These are phyloP conservation scores for Allacma fusca DNA, from an alignment of 2,888 invertebrate genomes.

Conservation along the genomic window DNA sequence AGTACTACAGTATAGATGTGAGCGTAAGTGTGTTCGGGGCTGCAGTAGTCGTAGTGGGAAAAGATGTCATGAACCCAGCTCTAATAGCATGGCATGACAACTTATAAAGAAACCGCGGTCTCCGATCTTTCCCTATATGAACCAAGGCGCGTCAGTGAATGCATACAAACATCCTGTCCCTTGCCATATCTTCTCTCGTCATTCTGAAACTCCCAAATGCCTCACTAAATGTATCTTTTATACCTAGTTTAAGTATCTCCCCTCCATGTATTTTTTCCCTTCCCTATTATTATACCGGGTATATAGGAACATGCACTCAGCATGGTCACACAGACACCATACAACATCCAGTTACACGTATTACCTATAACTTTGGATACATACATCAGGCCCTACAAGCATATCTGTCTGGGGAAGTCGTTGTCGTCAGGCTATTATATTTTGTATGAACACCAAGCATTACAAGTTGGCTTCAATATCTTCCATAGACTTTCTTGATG, in stretches of 20 bases:
- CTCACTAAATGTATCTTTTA: constrained; percentile 44
- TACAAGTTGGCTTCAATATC: not conserved
- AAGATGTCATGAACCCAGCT: not conserved
- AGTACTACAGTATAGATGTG: too few species aligned
- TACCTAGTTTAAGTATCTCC: constrained; percentile 38
- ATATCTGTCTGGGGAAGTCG: not conserved
- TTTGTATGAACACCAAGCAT: not conserved
- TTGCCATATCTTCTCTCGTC: constrained; percentile 14
- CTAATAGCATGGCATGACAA: constrained; percentile 9
- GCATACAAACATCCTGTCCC: not conserved
- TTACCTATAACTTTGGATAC: too few species aligned
- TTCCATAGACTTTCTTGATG: constrained; percentile 26
- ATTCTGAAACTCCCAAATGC: constrained; percentile 41
- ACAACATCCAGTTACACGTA: too few species aligned
- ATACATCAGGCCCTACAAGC: too few species aligned
- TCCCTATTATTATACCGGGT: not conserved
- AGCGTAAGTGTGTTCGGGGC: too few species aligned
- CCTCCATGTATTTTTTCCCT: not conserved
- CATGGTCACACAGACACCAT: too few species aligned
- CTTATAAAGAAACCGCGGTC: not conserved
- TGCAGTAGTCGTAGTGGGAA: not conserved
- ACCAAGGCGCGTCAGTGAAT: not conserved
- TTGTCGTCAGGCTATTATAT: constrained; percentile 6
- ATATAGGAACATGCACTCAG: too few species aligned
- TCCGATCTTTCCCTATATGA: not conserved